These are phyloP conservation scores for Brevipalpus yothersi DNA, from an alignment of 1,140 invertebrate genomes.

Conservation along the genomic window DNA sequence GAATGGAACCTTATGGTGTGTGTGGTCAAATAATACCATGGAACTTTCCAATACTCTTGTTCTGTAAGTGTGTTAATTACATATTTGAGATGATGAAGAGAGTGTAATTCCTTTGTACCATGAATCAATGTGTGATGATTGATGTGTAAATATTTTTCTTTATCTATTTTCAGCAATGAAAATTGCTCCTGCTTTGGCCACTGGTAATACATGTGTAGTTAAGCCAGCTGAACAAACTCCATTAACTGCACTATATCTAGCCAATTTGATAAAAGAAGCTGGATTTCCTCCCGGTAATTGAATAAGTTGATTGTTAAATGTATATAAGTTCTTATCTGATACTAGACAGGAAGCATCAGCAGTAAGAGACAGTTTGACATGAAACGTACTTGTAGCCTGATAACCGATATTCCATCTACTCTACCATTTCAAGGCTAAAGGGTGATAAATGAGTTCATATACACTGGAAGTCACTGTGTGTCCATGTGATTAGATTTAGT, in stretches of 20 bases:
- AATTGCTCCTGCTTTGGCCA: constrained; percentile 23
- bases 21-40: constrained; percentile 27
- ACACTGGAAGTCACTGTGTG: too few relatives aligned
- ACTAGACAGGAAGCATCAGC: constrained; percentile 14
- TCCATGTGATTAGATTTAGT: too few relatives aligned
- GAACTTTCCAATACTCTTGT: constrained; percentile 31
- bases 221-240: constrained; percentile 33
- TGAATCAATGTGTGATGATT: not conserved
- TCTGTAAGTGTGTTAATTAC: not conserved
- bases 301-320: too few relatives aligned
- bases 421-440: too few relatives aligned
- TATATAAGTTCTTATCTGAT: constrained; percentile 20
- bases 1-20: constrained; percentile 29
- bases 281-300: constrained; percentile 14
- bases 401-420: too few relatives aligned
- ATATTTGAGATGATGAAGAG: not conserved
- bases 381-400: too few relatives aligned
- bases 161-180: constrained; percentile 19
- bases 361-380: too few relatives aligned
- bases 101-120: not conserved
- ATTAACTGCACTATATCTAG: constrained; percentile 25
- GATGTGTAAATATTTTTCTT: not conserved
- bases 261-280: constrained; percentile 17
- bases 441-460: too few relatives aligned
- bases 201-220: constrained; percentile 28